Evolutionary conservation across 2,888 invertebrate genomes (phyloP), one percentile per base, ranked within the genome.

Genomic region (Athalia cordata): DNA sequence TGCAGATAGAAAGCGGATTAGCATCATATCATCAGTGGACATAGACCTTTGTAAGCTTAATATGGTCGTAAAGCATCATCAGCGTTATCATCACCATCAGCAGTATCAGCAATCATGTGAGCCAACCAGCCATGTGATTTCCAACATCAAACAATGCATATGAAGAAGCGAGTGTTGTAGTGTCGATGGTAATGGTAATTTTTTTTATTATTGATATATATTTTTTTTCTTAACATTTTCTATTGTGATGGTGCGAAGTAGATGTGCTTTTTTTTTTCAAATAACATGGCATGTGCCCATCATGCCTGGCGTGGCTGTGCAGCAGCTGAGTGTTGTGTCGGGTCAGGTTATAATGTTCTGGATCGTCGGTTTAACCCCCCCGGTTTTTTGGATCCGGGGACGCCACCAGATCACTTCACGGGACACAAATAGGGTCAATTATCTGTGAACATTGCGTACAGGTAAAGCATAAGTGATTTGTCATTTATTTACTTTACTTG

Each of bases 381-480:
- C 29, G 29, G 29, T 29, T 29, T 29, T 49, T 64, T 29, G 64
- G 62, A 75, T 64, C 64, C 75, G 62, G 29, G 75, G 75, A 72
- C 13, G 47, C 45, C 72, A 72, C 72, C 45, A 86, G 85, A 83
- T 84, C 87, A 85, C 87, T 84, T 85, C 85, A 87, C 85, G 86
- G 85, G 84, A 87, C 86, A 88, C 87, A 86, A 84, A 87, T 88
- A 88, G 87, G 87, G 85, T 29, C 29, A 29, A 29, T 29, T 29
- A 29, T 87, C 88, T 88, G 88, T 87, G 87, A 88, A 89, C 87
- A 88, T 87, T 86, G 88, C 87, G 88, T 87, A 88, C 61, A 75
- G 75, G 59, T 52, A 75, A 75, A 75, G 84, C 84, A 84, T 88
- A 84, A 88, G 84, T 86, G 84, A 86, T 68, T 1, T 68, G 29